Conservation (phyloP, 1,140 invertebrate genomes). For the Drosophila pachea region DNA sequence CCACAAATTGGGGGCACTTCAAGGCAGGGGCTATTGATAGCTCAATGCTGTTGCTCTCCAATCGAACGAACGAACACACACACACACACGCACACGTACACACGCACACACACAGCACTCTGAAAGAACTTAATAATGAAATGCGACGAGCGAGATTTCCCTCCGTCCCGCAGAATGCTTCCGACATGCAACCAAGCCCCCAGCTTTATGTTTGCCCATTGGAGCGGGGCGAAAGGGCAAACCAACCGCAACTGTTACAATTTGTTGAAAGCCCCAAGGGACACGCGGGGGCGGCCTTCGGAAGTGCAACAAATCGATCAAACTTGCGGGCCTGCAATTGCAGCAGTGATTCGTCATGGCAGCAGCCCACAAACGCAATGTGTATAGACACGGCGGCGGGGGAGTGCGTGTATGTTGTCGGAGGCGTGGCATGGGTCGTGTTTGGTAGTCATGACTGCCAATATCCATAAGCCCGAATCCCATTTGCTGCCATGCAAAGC, state of each 20-base stretch:
- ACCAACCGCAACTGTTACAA: conserved; percentile 66
- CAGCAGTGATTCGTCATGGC: conserved; percentile 59
- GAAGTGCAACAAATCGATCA: conserved; percentile 45
- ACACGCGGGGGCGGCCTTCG: neutral
- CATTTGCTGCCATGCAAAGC: conserved; percentile 50
- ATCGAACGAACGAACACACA: conserved; percentile 13
- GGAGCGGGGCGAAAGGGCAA: conserved; percentile 30
- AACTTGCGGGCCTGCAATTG: conserved; percentile 34
- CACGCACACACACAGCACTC: neutral
- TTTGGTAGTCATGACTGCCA: conserved; percentile 10
- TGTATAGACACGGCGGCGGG: neutral
- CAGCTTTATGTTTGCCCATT: conserved; percentile 50
- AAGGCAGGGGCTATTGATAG: conserved; percentile 18
- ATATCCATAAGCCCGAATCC: conserved; percentile 67
- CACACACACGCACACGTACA: conserved; percentile 10
- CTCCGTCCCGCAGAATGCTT: conserved; percentile 15
- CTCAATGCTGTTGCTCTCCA: conserved; percentile 7
- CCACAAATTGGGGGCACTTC: conserved; percentile 10
- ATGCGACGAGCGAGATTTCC: conserved; percentile 36
- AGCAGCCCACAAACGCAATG: conserved; percentile 23
- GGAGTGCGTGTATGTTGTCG: neutral
- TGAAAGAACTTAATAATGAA: conserved; percentile 30
- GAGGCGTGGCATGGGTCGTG: neutral
- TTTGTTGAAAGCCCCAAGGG: conserved; percentile 34
- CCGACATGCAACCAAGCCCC: conserved; percentile 27